A percentile compares a stretch with the other conserved stretches of the same genome.
Evolutionary conservation across 2,888 invertebrate species (phyloP).

Genomic region (Fabriciana adippe): DNA sequence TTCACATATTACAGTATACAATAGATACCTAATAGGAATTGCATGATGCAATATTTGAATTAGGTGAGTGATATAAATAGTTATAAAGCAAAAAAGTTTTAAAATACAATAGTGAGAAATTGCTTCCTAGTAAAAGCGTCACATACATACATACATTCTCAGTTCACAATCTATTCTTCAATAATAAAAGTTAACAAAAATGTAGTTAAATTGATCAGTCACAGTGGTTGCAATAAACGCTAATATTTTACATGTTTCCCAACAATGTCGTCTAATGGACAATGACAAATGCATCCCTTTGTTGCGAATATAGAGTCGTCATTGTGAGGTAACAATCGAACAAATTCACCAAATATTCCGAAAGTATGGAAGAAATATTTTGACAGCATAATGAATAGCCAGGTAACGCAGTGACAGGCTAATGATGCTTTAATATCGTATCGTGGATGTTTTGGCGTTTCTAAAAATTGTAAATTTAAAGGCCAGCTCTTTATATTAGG

Average conservation of each 20-base stretch:
- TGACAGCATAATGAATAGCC: constrained; percentile 78
- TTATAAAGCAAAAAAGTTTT: background rate
- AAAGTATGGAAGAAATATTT: constrained; percentile 74
- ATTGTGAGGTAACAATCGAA: constrained; percentile 61
- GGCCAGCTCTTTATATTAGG: background rate
- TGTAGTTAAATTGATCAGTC: constrained; percentile 40
- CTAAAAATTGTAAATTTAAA: constrained; percentile 13
- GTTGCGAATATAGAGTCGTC: constrained; percentile 76
- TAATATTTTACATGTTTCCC: constrained; percentile 65
- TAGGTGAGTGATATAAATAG: too few relatives aligned
- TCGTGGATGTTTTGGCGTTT: constrained; percentile 28
- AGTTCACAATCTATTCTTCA: background rate
- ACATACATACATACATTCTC: too few relatives aligned
- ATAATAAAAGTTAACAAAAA: constrained; percentile 13
- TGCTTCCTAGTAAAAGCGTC: background rate
- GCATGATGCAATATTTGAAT: too few relatives aligned
- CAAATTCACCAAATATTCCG: constrained; percentile 70
- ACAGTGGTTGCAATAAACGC: constrained; percentile 42
- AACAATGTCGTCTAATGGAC: constrained; percentile 79
- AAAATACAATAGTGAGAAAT: background rate
- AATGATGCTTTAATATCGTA: constrained; percentile 67
- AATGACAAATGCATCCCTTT: constrained; percentile 79
- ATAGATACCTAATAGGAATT: too few relatives aligned
- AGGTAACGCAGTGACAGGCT: constrained; percentile 64
- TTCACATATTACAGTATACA: too few relatives aligned